A percentile compares a stretch with the other conserved stretches of the same genome.
Conservation (phyloP, 2,888 invertebrate species). For the Hyppa rectilinea region DNA sequence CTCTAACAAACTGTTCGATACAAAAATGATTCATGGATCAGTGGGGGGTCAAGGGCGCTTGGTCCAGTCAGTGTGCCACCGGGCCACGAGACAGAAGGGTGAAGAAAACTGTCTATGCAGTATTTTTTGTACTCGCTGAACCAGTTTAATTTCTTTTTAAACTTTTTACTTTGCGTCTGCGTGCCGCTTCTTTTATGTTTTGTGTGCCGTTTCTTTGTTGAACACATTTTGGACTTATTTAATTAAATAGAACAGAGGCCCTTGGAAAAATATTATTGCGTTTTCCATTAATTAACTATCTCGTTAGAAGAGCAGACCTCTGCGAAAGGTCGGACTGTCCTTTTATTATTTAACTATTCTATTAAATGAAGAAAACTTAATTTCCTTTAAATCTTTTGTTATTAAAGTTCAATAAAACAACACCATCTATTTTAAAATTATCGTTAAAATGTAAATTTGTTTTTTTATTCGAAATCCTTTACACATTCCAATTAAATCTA, state of each 20-base stretch:
- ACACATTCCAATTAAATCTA: conserved; percentile 41
- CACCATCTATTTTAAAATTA: neutral
- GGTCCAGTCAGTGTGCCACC: conserved; percentile 81
- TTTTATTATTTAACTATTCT: conserved; percentile 5
- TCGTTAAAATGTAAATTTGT: neutral
- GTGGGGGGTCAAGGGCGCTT: conserved; percentile 65
- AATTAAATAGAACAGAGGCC: conserved; percentile 26
- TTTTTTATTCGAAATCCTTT: conserved; percentile 3
- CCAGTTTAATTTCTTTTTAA: conserved; percentile 56
- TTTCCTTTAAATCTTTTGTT: neutral
- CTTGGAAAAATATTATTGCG: neutral
- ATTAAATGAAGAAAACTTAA: neutral
- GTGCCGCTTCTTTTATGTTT: conserved; percentile 27
- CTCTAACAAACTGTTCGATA: conserved; percentile 55
- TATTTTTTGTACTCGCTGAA: conserved; percentile 58
- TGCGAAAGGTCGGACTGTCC: neutral
- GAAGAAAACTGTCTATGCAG: conserved; percentile 64
- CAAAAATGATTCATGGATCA: conserved; percentile 69
- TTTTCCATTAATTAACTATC: conserved; percentile 24
- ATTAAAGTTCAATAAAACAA: neutral
- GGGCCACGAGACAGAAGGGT: conserved; percentile 75
- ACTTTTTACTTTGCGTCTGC: conserved; percentile 36
- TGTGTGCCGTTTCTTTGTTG: conserved; percentile 9
- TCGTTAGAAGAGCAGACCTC: neutral
- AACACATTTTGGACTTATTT: neutral